phyloP scores from a whole-genome alignment of 2,888 invertebrate genomes.

The Drosophila phalerata region DNA sequence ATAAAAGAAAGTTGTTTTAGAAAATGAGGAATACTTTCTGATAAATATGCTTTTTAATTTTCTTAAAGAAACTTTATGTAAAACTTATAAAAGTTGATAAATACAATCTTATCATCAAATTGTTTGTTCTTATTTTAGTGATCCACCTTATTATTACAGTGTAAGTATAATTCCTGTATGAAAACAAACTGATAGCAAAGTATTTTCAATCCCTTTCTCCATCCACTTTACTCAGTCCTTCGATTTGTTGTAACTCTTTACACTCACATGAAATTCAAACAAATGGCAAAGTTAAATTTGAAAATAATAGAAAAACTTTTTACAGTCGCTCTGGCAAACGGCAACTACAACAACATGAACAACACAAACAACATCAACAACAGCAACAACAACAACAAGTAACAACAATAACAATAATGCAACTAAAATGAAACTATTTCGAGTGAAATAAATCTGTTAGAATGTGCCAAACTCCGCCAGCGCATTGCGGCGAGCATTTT shows the following conservation, averaged over 20 bases:
- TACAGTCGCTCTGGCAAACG: conserved; percentile 66
- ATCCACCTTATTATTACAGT: not conserved
- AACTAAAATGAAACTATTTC: conserved; percentile 80
- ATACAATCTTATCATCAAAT: too few species aligned
- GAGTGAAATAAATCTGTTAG: conserved; percentile 81
- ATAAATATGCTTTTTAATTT: too few species aligned
- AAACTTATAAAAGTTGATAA: too few species aligned
- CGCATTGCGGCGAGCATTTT: conserved; percentile 69
- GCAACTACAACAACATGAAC: conserved; percentile 40
- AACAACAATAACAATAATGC: conserved; percentile 80
- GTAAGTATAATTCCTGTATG: conserved; percentile 62
- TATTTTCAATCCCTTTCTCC: conserved; percentile 24
- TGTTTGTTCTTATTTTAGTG: too few species aligned
- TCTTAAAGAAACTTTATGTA: too few species aligned
- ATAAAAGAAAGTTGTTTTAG: not conserved
- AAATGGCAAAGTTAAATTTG: conserved; percentile 82
- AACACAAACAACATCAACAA: conserved; percentile 40
- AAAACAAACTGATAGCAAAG: conserved; percentile 52
- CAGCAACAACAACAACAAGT: conserved; percentile 46
- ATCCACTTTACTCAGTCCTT: not conserved
- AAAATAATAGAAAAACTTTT: conserved; percentile 83
- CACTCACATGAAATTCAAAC: conserved; percentile 71
- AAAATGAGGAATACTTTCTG: not conserved
- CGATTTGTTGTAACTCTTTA: conserved; percentile 31
- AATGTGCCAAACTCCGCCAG: conserved; percentile 76